phyloP scores from a whole-genome alignment of 2,888 invertebrate genomes.

The Nymphalis c-album region DNA sequence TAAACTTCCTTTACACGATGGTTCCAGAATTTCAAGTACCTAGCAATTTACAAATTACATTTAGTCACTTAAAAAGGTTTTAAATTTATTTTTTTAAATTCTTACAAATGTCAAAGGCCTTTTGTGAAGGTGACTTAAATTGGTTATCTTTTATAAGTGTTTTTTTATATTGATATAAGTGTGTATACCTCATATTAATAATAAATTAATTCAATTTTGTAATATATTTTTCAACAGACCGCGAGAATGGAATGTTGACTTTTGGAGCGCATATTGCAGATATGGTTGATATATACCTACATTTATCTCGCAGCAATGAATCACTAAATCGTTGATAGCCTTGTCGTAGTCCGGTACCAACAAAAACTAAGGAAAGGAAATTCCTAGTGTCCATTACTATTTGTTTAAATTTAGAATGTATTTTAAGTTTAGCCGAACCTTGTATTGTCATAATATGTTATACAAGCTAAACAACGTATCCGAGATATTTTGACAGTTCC shows the following conservation, averaged over 20 bases:
- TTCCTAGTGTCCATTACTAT: conserved; percentile 53
- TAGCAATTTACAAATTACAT: not conserved
- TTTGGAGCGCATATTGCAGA: conserved; percentile 33
- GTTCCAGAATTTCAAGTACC: conserved; percentile 28
- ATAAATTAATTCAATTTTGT: not conserved
- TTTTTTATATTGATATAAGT: not conserved
- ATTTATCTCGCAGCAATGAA: conserved; percentile 48
- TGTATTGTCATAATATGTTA: not conserved
- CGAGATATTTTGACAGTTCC: no score
- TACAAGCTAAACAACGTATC: no score
- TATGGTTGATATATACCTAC: conserved; percentile 35
- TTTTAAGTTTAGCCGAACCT: not conserved
- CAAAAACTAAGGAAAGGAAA: conserved; percentile 63
- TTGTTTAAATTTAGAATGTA: conserved; percentile 10
- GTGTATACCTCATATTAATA: no score
- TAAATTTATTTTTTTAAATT: not conserved
- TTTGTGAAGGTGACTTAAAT: no score
- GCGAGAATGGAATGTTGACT: conserved; percentile 33
- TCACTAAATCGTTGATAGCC: conserved; percentile 50
- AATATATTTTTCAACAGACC: not conserved
- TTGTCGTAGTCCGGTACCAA: conserved; percentile 44
- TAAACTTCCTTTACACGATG: conserved; percentile 21
- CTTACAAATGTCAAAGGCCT: no score
- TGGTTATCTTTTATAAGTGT: not conserved
- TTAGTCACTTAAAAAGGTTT: not conserved